Evolutionary conservation across 1,140 invertebrate genomes (phyloP), one percentile per base, ranked within the genome.

Genomic region (Euwallacea similis): DNA sequence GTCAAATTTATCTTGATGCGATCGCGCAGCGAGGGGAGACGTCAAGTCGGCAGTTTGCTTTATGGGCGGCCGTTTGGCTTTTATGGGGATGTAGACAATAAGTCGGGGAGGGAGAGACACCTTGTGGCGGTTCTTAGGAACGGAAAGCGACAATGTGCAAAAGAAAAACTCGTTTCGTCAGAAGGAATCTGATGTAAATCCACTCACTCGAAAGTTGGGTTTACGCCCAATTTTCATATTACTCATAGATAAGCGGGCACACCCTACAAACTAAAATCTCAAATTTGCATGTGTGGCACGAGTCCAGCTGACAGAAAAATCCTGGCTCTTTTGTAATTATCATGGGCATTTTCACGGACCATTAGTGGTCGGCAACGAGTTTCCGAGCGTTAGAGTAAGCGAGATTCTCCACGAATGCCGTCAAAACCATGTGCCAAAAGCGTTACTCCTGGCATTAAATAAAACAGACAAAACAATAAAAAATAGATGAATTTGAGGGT

Each of bases 1-100:
- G 50, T 66, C 63, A 41, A 54, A 54, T 66, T 66, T 66, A 66
- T 66, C 63, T 66, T 66, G 63, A 66, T 66, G 63, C 8, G 47
- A 42, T 42, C 50, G 8, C 21, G 63, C 11, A 11, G 13, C 15
- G 11, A 53, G 47, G 63, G 63, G 50, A 41, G 60, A 41, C 21
- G 21, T 33, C 21, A 33, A 63, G 13, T 10, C 42, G 43, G 41
- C 44, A 7, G 63, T 66, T 55, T 66, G 50, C 9, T 66, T 66
- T 66, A 66, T 66, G 63, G 63, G 8, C n/a, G 43, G 3, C 41
- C 63, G 53, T 55, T 61, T 15, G 50, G 0, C n/a, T 21, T 66
- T 66, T 66, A 66, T 66, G 63, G 63, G 47, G 47, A 66, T 55
- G 55, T 66, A 54, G 53, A 50, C 55, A n/a, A n/a, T 53, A 9